Conservation (phyloP, 37 sponge, comb jelly and placozoan species). For the Halichondria panicea region DNA sequence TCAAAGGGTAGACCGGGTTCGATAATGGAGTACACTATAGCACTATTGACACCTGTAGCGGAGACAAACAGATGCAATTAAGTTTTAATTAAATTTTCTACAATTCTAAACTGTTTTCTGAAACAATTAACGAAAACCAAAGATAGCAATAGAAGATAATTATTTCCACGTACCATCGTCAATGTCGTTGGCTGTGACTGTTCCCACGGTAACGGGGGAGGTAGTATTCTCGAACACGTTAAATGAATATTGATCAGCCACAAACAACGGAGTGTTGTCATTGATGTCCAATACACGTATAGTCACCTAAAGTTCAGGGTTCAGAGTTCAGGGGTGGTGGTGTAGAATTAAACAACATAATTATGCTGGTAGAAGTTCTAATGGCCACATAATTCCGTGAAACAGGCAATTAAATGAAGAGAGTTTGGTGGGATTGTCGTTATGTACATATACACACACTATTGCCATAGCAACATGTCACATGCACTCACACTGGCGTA, state of each 20-base stretch:
- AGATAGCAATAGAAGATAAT: background rate
- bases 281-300: slow-evolving; percentile 41
- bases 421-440: too few relatives aligned
- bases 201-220: slow-evolving; percentile 16
- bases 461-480: too few relatives aligned
- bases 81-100: background rate
- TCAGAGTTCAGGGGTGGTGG: too few relatives aligned
- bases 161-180: slow-evolving; percentile 14
- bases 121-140: too few relatives aligned
- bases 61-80: background rate
- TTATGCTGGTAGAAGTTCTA: too few relatives aligned
- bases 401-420: background rate
- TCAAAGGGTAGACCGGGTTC: too few relatives aligned
- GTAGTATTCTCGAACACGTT: slow-evolving; percentile 38
- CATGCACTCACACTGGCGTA: slow-evolving; percentile 38
- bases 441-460: too few relatives aligned
- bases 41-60: slow-evolving; percentile 16
- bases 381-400: too few relatives aligned
- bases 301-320: slow-evolving; percentile 26
- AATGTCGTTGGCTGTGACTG: slow-evolving; percentile 24
- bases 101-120: too few relatives aligned
- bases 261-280: slow-evolving; percentile 46
- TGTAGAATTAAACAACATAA: too few relatives aligned
- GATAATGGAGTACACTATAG: slow-evolving; percentile 11
- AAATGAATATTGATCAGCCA: background rate